Evolutionary conservation across 2,888 invertebrate species (phyloP).

Genomic region (Odontocerum albicorne): DNA sequence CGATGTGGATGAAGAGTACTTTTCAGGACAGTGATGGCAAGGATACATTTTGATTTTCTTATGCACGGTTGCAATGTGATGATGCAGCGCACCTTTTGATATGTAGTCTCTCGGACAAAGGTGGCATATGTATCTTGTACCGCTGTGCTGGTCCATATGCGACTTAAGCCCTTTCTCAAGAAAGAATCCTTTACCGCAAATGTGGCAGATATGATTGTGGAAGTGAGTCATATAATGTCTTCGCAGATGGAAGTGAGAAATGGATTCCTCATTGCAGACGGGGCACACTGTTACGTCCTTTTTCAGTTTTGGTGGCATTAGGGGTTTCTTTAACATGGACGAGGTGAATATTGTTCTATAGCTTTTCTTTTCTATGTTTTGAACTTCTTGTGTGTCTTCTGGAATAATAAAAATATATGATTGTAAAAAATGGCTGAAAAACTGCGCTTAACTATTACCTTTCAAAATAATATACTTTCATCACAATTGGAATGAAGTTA

Average conservation of each 20-base stretch:
- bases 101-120: slow-evolving; percentile 14
- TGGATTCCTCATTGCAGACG: slow-evolving; percentile 5
- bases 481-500: too few relatives aligned
- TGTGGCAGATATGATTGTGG: slow-evolving; percentile 8
- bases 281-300: slow-evolving; percentile 11
- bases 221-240: slow-evolving; percentile 14
- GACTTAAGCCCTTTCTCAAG: neutral
- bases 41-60: slow-evolving; percentile 15
- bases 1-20: slow-evolving; percentile 14
- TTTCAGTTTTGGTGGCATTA: neutral
- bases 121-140: slow-evolving; percentile 5
- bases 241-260: slow-evolving; percentile 10
- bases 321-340: neutral
- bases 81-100: neutral
- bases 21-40: slow-evolving; percentile 14
- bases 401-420: neutral
- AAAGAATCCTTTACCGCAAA: slow-evolving; percentile 14
- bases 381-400: neutral
- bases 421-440: too few relatives aligned
- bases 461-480: too few relatives aligned
- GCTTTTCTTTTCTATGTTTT: neutral
- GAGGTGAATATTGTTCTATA: neutral
- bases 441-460: too few relatives aligned
- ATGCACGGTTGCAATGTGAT: slow-evolving; percentile 10
- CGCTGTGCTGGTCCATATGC: slow-evolving; percentile 6